Evolutionary conservation across 2,888 invertebrate genomes (phyloP), one percentile per base, ranked within the genome.

Genomic region (Therioaphis trifolii): DNA sequence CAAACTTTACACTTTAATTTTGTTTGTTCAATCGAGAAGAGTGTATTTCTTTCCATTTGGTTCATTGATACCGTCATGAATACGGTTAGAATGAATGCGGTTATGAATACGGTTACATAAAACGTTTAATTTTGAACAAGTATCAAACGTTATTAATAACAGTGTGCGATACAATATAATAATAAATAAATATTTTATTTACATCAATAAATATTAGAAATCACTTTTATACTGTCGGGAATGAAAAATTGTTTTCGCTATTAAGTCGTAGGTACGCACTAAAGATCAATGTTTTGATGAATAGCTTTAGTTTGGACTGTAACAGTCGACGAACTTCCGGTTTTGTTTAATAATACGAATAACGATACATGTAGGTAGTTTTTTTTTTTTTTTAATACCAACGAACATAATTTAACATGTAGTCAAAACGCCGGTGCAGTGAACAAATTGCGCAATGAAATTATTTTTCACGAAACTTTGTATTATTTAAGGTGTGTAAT

Each of bases 231-330:
- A n/a, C n/a, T 18, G 46, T 29, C 35, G 12, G 21, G 35, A 74
- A 35, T 35, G 52, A 72, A 72, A 52, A 72, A 52, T 72, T 27
- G 52, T 71, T 24, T 49, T 29, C n/a, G n/a, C n/a, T n/a, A n/a
- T n/a, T 49, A 24, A 43, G 2, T 1, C 18, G 15, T 49, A n/a
- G n/a, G n/a, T n/a, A 24, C 52, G 43, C 7, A 21, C 18, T 29
- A 21, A 58, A 58, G 55, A 1, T 72, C 24, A 74, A 58, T 58
- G 15, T 14, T 78, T 78, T 24, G 24, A 66, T 52, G 24, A 52
- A 52, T 78, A 46, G 63, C 21, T 2, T 24, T 18, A 55, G 21
- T 55, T 18, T 52, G 27, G 18, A 46, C 5, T 18, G 14, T 66
- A 77, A 21, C 5, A 55, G 27, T 43, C 4, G 9, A 43, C 15